Conservation (phyloP, 2,797 vertebrate species). For the Phyllotis vaccarum region DNA sequence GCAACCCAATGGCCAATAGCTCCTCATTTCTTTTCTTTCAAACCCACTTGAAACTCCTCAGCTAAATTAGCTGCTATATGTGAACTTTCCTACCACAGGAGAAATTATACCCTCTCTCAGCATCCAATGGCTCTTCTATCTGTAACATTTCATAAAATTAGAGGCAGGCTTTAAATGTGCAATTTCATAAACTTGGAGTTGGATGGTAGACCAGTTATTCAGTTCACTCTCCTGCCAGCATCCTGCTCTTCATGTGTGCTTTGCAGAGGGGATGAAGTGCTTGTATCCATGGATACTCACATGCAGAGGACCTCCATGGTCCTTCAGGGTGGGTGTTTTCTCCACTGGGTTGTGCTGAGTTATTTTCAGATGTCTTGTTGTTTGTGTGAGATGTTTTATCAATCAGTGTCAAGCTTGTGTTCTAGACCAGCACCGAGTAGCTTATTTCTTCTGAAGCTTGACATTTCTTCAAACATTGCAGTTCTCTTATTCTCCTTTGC, state of each 20-base stretch:
- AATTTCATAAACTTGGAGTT: slow-evolving; percentile 47
- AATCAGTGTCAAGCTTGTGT: neutral
- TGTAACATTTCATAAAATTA: slow-evolving; percentile 41
- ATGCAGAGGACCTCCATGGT: neutral
- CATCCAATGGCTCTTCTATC: slow-evolving; percentile 24
- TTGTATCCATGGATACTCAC: neutral
- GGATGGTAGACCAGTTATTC: neutral
- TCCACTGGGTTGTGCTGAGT: neutral
- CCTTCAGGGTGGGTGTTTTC: neutral
- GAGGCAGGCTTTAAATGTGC: slow-evolving; percentile 33
- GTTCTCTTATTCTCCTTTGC: slow-evolving; percentile 7
- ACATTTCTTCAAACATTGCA: neutral
- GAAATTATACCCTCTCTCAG: neutral
- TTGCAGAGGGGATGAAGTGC: neutral
- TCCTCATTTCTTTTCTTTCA: slow-evolving; percentile 38
- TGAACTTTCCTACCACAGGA: slow-evolving; percentile 27
- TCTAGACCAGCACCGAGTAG: neutral
- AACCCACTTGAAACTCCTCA: slow-evolving; percentile 48
- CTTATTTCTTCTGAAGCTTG: neutral
- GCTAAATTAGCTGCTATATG: slow-evolving; percentile 43
- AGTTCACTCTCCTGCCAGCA: neutral
- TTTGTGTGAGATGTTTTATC: neutral
- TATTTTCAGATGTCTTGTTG: slow-evolving; percentile 8
- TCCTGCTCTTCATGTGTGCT: neutral
- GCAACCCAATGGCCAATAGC: neutral